phyloP scores from a whole-genome alignment of 2,888 invertebrate genomes.

The Teleiodes luculella region DNA sequence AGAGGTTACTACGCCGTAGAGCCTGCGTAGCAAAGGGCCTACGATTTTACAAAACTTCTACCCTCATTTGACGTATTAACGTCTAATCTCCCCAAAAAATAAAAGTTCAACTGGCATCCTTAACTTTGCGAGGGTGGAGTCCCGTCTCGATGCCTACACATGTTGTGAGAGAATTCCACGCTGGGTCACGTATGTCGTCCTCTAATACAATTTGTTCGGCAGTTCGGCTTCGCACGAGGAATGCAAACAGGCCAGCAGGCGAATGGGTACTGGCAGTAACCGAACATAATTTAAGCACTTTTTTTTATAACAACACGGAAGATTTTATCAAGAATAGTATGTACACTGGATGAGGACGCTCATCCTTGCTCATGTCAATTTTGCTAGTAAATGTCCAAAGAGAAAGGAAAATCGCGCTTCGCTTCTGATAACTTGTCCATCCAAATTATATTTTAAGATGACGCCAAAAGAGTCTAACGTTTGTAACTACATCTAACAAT shows the following conservation, averaged over 20 bases:
- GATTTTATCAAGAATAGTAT: too few relatives aligned
- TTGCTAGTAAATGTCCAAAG: too few relatives aligned
- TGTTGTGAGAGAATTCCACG: slow-evolving; percentile 50
- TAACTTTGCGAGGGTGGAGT: background rate
- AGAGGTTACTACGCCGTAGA: too few relatives aligned
- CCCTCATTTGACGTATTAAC: background rate
- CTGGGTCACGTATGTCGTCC: slow-evolving; percentile 68
- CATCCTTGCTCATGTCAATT: too few relatives aligned
- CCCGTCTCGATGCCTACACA: slow-evolving; percentile 33
- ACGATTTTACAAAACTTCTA: background rate
- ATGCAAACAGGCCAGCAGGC: slow-evolving; percentile 48
- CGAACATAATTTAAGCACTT: background rate
- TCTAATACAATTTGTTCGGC: slow-evolving; percentile 73
- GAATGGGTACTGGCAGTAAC: background rate
- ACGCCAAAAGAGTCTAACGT: too few relatives aligned
- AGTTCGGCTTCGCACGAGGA: slow-evolving; percentile 49
- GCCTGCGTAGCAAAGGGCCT: too few relatives aligned
- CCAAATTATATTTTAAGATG: too few relatives aligned
- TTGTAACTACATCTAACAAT: too few relatives aligned
- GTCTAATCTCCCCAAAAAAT: background rate
- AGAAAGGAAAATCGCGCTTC: too few relatives aligned
- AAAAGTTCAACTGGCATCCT: background rate
- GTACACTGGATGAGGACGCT: too few relatives aligned
- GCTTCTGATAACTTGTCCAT: too few relatives aligned
- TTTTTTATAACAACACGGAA: too few relatives aligned